Percentiles rank a stretch among this genome's conserved stretches.
Conservation (phyloP, 2,888 invertebrate species). For the Catocala nupta region DNA sequence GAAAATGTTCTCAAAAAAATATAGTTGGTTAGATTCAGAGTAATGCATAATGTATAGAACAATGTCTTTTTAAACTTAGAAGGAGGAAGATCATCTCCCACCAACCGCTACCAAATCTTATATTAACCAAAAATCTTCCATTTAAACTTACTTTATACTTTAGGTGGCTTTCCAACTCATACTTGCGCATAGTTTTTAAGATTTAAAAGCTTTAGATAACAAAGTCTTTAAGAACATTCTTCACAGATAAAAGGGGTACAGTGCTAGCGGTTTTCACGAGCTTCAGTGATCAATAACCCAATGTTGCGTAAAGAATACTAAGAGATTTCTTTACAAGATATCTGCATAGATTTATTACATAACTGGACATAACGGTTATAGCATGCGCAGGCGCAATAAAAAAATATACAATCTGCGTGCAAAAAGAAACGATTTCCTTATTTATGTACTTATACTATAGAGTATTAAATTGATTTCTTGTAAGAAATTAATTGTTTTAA, state of each 20-base stretch:
- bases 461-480: slow-evolving; percentile 3
- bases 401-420: slow-evolving; percentile 34
- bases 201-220: no score
- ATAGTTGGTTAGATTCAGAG: no score
- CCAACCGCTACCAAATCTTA: no score
- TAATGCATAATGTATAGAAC: no score
- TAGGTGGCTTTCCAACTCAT: no score
- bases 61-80: no score
- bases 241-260: slow-evolving; percentile 3
- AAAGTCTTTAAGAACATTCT: neutral
- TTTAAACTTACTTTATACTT: no score
- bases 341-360: slow-evolving; percentile 44
- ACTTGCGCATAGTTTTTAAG: no score
- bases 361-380: slow-evolving; percentile 45
- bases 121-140: no score
- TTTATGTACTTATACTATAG: slow-evolving; percentile 30
- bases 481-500: neutral
- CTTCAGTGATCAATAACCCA: slow-evolving; percentile 29
- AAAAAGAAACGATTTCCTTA: slow-evolving; percentile 45
- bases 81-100: no score
- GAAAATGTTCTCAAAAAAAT: no score
- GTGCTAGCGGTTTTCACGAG: slow-evolving; percentile 6
- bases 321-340: slow-evolving; percentile 39
- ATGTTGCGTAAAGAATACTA: slow-evolving; percentile 45
- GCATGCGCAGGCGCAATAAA: slow-evolving; percentile 42